Percentiles rank a stretch among this genome's conserved stretches.
Evolutionary conservation across 1,140 invertebrate species (phyloP).

Genomic region (Ephestia elutella): DNA sequence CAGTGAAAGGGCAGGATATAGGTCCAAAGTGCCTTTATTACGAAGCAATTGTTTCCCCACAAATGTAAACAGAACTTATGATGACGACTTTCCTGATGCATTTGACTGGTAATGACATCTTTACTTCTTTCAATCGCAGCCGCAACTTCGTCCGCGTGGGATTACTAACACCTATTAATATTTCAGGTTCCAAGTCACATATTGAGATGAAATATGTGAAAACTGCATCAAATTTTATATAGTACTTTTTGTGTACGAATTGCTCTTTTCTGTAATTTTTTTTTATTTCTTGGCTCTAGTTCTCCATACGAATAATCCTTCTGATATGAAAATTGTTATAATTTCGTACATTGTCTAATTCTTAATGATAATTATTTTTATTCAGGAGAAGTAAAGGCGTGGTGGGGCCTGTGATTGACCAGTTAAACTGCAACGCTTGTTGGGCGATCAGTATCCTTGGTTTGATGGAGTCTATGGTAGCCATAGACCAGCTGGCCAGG

Average conservation of each 20-base stretch:
- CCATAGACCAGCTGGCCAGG: constrained; percentile 73
- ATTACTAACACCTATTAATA: no score
- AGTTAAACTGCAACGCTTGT: constrained; percentile 84
- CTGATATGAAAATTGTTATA: no score
- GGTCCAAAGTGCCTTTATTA: not conserved
- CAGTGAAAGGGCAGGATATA: not conserved
- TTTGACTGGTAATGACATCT: constrained; percentile 12
- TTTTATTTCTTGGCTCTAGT: no score
- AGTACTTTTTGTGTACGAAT: no score
- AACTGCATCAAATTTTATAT: no score
- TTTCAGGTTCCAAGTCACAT: no score
- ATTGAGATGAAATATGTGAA: no score
- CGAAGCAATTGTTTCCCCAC: not conserved
- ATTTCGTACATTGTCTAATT: no score
- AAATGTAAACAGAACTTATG: not conserved
- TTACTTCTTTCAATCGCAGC: no score
- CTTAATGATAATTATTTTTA: not conserved
- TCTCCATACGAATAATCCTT: no score
- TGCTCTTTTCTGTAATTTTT: no score
- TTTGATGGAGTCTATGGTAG: constrained; percentile 82
- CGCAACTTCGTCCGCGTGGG: no score
- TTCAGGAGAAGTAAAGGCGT: constrained; percentile 78
- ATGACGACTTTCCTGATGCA: not conserved
- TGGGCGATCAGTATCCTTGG: constrained; percentile 87
- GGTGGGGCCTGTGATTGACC: constrained; percentile 79